A percentile compares a stretch with the other conserved stretches of the same genome.
Conservation (phyloP, 2,113 vertebrate species). For the Nesogale talazaci region DNA sequence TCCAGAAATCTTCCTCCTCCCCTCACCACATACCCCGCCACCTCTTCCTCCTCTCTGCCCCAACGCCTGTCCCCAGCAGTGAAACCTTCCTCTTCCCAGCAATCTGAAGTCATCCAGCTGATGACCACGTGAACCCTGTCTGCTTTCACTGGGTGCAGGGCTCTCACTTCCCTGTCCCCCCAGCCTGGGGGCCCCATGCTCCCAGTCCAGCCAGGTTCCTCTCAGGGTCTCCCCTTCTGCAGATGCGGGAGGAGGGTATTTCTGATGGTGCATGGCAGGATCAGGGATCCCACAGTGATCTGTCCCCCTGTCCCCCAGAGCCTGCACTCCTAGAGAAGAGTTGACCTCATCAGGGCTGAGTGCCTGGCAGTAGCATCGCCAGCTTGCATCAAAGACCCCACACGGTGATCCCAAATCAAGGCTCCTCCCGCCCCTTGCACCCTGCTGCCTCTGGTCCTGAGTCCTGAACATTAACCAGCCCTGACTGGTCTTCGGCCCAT, state of each 20-base stretch:
- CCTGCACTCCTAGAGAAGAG: background rate
- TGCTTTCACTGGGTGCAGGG: background rate
- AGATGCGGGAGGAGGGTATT: background rate
- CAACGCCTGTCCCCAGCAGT: background rate
- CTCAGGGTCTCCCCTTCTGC: background rate
- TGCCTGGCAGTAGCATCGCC: background rate
- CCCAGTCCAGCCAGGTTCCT: background rate
- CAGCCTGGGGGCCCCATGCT: background rate
- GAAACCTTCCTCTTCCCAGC: background rate
- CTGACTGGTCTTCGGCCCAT: background rate
- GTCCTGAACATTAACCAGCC: background rate
- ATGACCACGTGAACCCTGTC: background rate
- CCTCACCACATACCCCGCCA: too few relatives aligned
- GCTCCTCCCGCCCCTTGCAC: background rate
- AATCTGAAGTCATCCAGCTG: background rate
- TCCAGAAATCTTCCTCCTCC: too few relatives aligned
- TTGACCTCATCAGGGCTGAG: background rate
- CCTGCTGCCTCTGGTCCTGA: background rate
- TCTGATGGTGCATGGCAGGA: background rate
- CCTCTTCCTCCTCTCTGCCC: background rate
- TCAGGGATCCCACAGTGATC: background rate
- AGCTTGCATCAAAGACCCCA: background rate
- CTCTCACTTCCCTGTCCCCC: background rate
- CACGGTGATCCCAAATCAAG: background rate
- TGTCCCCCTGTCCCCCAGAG: background rate